Evolutionary conservation across 2,888 invertebrate genomes (phyloP).

Genomic region (Aethes cnicana): DNA sequence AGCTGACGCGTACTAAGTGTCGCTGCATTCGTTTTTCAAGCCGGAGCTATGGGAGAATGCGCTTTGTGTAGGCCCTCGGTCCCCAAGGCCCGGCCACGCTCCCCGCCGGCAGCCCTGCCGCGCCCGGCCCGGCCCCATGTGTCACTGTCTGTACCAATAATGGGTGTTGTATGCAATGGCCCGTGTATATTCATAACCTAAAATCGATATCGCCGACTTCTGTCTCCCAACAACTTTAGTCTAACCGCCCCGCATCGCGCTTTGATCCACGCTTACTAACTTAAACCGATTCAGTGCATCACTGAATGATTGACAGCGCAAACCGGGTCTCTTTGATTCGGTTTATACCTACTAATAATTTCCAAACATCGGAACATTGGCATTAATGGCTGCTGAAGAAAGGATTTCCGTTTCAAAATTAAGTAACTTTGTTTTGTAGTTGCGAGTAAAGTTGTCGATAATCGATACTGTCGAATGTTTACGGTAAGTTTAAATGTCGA

Average conservation of each 20-base stretch:
- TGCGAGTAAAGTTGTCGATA: constrained; percentile 79
- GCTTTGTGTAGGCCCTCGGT: no score
- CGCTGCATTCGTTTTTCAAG: no score
- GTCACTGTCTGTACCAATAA: constrained; percentile 56
- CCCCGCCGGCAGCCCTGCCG: constrained; percentile 33
- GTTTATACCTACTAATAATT: constrained; percentile 8
- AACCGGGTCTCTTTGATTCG: constrained; percentile 19
- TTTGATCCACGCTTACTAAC: constrained; percentile 14
- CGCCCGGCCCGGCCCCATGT: constrained; percentile 53
- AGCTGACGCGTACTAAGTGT: no score
- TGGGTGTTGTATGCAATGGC: constrained; percentile 78
- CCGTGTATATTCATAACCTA: constrained; percentile 61
- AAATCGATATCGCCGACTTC: constrained; percentile 76
- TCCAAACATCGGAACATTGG: constrained; percentile 49
- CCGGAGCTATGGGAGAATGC: no score
- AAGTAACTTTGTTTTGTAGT: constrained; percentile 58
- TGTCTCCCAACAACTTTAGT: constrained; percentile 49
- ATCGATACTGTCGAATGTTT: constrained; percentile 69
- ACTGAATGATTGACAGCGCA: constrained; percentile 23
- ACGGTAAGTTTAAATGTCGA: constrained; percentile 64
- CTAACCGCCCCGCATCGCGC: constrained; percentile 12
- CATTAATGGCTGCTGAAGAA: constrained; percentile 80
- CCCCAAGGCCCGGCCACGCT: constrained; percentile 39
- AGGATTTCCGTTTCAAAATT: constrained; percentile 74
- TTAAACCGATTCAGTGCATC: constrained; percentile 9